Evolutionary conservation across 2,113 vertebrate species (phyloP), one percentile per base, ranked within the genome.

Genomic region (Gobius niger): DNA sequence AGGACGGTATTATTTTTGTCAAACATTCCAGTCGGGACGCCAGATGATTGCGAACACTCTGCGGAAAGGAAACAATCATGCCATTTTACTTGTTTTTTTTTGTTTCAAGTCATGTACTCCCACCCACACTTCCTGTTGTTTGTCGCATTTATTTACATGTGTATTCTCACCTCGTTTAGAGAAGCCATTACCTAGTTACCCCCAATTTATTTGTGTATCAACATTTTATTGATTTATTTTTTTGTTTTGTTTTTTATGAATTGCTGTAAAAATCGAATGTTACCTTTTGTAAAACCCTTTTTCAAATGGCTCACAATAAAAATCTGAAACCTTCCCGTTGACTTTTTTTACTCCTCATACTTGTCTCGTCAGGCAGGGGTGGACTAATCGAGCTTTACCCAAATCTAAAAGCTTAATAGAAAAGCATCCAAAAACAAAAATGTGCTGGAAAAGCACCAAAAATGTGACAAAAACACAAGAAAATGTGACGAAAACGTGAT

Each of bases 211-310:
- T 94, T 95, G 40, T 95, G 95, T 96, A 96, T 96, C 94, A 94
- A 85, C 95, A 93, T 97, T 95, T 96, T 34, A 96, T 94, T 97
- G 94, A 95, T 95, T 92, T n/a, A n/a, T n/a, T n/a, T n/a, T 95
- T 95, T 19, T 53, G 34, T 53, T 83, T 85, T 34, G 24, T 34
- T 34, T 85, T 84, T 71, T 9, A 89, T 74, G 88, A 96, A 94
- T 94, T 93, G 95, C 91, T 98, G 96, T 95, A 95, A 95, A 95
- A 95, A 96, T 95, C 95, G 94, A 88, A 96, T 96, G 95, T 96
- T 97, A 96, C 94, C 94, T 98, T 95, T 98, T 96, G 95, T 98
- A 97, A 95, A 95, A 95, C 90, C 94, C 94, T 94, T 95, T 96
- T 97, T 96, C 94, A 91, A 96, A 96, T 95, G 95, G 94, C 96